These are phyloP conservation scores for Hyla sarda DNA, from an alignment of 2,113 vertebrate species.

Conservation along the genomic window DNA sequence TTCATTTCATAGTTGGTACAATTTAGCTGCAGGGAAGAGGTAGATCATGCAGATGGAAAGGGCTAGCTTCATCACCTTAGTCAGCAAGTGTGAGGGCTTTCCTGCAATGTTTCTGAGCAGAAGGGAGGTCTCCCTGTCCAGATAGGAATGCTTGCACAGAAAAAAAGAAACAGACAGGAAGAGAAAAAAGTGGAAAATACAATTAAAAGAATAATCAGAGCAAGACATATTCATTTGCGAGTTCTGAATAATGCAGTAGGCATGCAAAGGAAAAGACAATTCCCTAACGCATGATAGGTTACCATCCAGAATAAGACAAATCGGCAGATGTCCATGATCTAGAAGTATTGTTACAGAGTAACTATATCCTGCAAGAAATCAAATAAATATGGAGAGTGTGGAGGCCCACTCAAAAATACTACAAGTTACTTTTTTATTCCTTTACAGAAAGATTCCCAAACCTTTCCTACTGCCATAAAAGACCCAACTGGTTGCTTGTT, in stretches of 20 bases:
- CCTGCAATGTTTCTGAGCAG: slow-evolving; percentile 99
- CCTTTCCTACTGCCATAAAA: too few species aligned
- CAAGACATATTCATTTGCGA: slow-evolving; percentile 70
- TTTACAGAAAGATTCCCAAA: too few species aligned
- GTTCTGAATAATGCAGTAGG: slow-evolving; percentile 62
- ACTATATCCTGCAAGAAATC: neutral
- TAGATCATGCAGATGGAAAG: slow-evolving; percentile 76
- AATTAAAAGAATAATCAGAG: slow-evolving; percentile 82
- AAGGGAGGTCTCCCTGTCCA: slow-evolving; percentile 99
- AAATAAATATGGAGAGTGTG: too few species aligned
- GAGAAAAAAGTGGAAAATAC: slow-evolving; percentile 69
- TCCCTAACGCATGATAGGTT: neutral
- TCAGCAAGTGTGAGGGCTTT: slow-evolving; percentile 99
- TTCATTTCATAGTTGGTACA: slow-evolving; percentile 46
- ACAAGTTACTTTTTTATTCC: too few species aligned
- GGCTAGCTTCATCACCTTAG: slow-evolving; percentile 90
- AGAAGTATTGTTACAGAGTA: neutral
- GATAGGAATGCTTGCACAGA: slow-evolving; percentile 96
- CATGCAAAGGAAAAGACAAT: slow-evolving; percentile 33
- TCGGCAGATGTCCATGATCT: neutral
- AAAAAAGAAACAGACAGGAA: slow-evolving; percentile 71
- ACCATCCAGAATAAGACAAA: neutral
- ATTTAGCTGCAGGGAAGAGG: slow-evolving; percentile 69
- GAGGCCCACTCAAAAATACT: too few species aligned
- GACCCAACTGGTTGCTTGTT: too few species aligned